Base-by-base conservation (phyloP, 1,140 invertebrate genomes). In the Nephotettix cincticeps region DNA sequence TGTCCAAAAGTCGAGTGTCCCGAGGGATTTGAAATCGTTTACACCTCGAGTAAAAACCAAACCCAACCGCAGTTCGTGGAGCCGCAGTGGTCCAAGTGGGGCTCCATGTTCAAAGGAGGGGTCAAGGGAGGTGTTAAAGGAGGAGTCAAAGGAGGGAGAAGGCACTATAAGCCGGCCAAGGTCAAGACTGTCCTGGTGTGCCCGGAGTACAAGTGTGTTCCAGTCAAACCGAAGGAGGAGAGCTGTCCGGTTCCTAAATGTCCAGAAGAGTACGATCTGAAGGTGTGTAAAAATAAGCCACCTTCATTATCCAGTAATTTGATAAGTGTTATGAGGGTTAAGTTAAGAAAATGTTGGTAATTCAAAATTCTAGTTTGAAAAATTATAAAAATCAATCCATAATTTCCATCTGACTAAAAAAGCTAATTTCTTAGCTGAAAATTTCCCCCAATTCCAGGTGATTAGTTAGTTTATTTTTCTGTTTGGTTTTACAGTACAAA, bases 141-240 rank as follows among this genome's bases (percentile, higher is more conserved):
- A 61, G 74, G 75, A 27, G 58, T 69, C 32, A 80, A 81, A 75
- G 69, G 69, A 64, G 70, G 75, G 17, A 51, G 45, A 43, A 65
- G 54, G 63, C 69, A 14, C 28, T 11, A 1, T 30, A 28, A 40
- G n/a, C 36, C 32, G 11, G 68, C 28, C 2, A 45, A 54, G 23
- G 64, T 29, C 21, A 45, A 36, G 51, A 73, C 58, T 56, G 71
- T 70, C 73, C 76, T 71, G 13, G 68, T 63, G 3, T 78, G 75
- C 61, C 75, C 61, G 47, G 80, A 80, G 73, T 70, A 77, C 68
- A 51, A 79, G 75, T 68, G 83, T 79, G 36, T 75, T 1, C 68
- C 73, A 0, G 19, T 29, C 13, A 47, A 54, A 30, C 45, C 61
- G n/a, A 28, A 69, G 6, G 51, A 70, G 21, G 32, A 70, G 14